These are phyloP conservation scores for Leptodactylus fuscus DNA, from an alignment of 2,113 vertebrate species.

Conservation along the genomic window DNA sequence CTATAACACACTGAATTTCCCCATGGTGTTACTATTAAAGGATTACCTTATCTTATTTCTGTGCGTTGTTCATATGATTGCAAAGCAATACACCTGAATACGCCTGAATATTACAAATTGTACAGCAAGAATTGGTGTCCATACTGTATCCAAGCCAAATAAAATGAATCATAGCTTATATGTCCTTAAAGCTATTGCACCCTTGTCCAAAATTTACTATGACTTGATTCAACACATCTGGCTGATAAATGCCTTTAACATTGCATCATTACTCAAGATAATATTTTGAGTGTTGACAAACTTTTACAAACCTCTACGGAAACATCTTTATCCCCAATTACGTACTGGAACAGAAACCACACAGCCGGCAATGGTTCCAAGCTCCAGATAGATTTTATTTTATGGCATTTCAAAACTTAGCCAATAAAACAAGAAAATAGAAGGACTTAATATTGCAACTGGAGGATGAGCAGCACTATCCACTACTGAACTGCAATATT, in stretches of 20 bases:
- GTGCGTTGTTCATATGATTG: no score
- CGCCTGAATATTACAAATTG: neutral
- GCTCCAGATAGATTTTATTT: neutral
- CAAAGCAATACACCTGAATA: no score
- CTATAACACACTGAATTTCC: no score
- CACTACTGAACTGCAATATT: neutral
- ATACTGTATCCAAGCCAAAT: neutral
- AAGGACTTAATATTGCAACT: neutral
- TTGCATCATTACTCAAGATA: slow-evolving; percentile 60
- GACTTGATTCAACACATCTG: slow-evolving; percentile 39
- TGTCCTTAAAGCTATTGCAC: slow-evolving; percentile 33
- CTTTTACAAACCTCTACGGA: slow-evolving; percentile 55
- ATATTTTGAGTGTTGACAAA: slow-evolving; percentile 59
- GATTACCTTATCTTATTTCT: no score
- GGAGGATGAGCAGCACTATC: neutral
- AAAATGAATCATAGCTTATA: slow-evolving; percentile 23
- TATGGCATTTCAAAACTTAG: neutral
- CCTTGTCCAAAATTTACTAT: slow-evolving; percentile 55
- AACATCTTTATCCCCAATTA: neutral
- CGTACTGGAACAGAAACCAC: neutral
- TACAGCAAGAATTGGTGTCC: neutral
- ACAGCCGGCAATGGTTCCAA: neutral
- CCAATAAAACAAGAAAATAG: neutral
- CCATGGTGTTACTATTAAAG: no score
- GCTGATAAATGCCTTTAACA: slow-evolving; percentile 54